phyloP scores from a whole-genome alignment of 2,797 vertebrate species.

The Amblyraja radiata region DNA sequence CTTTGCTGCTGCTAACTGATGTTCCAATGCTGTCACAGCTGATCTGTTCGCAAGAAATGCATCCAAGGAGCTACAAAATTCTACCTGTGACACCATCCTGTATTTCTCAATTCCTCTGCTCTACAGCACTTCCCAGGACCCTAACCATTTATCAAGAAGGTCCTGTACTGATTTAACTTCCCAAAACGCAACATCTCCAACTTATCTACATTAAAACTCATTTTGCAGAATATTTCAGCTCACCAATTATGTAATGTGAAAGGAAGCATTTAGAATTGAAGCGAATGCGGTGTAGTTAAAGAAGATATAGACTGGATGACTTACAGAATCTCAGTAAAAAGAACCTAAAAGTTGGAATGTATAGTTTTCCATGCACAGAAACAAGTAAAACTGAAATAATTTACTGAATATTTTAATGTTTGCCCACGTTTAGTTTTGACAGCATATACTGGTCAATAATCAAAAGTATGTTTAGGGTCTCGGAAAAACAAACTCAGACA shows the following conservation, averaged over 20 bases:
- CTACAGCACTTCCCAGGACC: too few species aligned
- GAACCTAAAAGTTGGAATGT: neutral
- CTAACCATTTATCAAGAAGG: too few species aligned
- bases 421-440: neutral
- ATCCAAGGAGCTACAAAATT: too few species aligned
- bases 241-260: neutral
- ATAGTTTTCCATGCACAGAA: neutral
- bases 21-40: too few species aligned
- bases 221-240: neutral
- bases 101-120: too few species aligned
- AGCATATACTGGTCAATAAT: neutral
- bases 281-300: neutral
- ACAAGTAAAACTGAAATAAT: neutral
- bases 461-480: neutral
- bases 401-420: neutral
- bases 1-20: too few species aligned
- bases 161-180: too few species aligned
- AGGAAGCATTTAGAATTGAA: neutral
- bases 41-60: too few species aligned
- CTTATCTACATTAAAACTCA: neutral
- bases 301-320: too few species aligned
- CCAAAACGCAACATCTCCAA: too few species aligned
- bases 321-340: too few species aligned
- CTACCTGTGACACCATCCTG: too few species aligned
- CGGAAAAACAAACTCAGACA: neutral